A percentile compares a stretch with the other conserved stretches of the same genome.
Conservation (phyloP, 2,797 vertebrate species). For the Syngnathus acus region DNA sequence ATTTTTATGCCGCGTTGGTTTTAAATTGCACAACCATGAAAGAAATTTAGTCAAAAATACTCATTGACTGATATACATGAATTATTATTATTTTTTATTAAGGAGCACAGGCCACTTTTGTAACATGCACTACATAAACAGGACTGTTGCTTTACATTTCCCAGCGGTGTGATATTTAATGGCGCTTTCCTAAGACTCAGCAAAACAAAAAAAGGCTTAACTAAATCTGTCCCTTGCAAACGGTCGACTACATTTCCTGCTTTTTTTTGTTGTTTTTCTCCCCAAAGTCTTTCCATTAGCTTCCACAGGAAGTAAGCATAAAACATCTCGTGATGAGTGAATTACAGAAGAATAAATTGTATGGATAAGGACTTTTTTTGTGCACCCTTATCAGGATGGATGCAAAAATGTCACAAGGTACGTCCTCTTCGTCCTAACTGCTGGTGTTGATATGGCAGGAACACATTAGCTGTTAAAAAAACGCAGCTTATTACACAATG, state of each 20-base stretch:
- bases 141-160: neutral
- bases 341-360: neutral
- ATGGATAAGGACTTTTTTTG: neutral
- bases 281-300: neutral
- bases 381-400: neutral
- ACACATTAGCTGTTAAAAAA: no score
- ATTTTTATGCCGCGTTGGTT: no score
- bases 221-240: conserved; percentile 17
- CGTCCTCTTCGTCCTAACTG: neutral
- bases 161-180: conserved; percentile 4
- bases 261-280: neutral
- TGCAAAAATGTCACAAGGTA: neutral
- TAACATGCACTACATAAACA: neutral
- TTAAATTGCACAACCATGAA: neutral
- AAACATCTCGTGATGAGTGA: neutral
- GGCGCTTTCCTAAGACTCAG: conserved; percentile 28
- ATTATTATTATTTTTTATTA: no score
- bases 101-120: no score
- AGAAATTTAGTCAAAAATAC: neutral
- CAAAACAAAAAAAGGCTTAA: conserved; percentile 26
- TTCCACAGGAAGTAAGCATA: neutral
- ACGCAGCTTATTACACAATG: neutral
- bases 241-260: neutral
- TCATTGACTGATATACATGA: neutral
- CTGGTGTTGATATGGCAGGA: neutral